phyloP scores from a whole-genome alignment of 1,140 invertebrate genomes.

The Melanaphis sacchari region DNA sequence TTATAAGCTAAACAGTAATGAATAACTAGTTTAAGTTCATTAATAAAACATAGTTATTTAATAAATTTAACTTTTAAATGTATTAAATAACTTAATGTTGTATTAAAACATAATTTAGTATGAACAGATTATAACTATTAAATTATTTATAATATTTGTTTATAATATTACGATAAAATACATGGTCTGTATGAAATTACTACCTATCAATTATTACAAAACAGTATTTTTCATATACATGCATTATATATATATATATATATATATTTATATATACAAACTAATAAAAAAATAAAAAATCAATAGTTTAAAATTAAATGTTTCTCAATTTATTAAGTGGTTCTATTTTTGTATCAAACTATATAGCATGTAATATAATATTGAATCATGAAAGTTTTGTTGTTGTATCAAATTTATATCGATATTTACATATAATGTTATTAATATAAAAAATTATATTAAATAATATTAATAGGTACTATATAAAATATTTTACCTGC shows the following conservation, averaged over 20 bases:
- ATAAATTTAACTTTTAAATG: neutral
- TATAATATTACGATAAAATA: neutral
- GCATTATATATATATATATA: too few species aligned
- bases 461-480: neutral
- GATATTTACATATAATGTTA: neutral
- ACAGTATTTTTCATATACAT: too few species aligned
- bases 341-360: neutral
- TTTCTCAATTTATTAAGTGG: neutral
- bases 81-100: neutral
- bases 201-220: neutral
- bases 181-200: neutral
- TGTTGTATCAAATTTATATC: neutral
- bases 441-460: neutral
- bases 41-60: neutral
- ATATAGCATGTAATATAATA: neutral
- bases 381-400: neutral
- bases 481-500: too few species aligned
- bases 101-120: neutral
- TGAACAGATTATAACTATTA: neutral
- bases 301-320: neutral
- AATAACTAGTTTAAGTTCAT: neutral
- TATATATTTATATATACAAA: neutral
- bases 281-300: neutral
- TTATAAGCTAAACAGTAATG: neutral
- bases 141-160: neutral